A percentile compares a stretch with the other conserved stretches of the same genome.
phyloP scores from a whole-genome alignment of 2,113 vertebrate species.

The Atrichornis clamosus region DNA sequence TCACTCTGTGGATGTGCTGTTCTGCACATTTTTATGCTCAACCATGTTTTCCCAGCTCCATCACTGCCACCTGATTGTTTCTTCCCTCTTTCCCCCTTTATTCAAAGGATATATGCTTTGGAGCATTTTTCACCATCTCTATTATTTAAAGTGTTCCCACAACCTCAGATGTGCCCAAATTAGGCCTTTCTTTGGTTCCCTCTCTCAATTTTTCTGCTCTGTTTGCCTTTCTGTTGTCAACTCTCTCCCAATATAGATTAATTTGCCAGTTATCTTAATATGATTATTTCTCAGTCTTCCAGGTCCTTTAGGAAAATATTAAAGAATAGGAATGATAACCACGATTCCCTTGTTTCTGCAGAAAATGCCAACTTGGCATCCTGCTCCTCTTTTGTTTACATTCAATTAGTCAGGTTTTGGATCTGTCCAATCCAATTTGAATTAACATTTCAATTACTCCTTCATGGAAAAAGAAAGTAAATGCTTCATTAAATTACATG shows the following conservation, averaged over 20 bases:
- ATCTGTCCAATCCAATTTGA: background rate
- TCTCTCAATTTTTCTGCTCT: background rate
- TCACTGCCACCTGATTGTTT: background rate
- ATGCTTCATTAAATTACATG: background rate
- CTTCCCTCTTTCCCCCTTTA: background rate
- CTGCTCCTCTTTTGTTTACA: background rate
- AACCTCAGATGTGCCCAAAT: background rate
- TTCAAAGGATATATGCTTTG: background rate
- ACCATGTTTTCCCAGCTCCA: background rate
- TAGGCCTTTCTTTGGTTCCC: too few relatives aligned
- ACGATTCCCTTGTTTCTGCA: background rate
- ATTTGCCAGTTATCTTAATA: background rate
- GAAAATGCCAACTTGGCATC: background rate
- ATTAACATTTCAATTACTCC: conserved; percentile 29
- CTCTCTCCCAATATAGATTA: background rate
- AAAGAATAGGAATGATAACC: background rate
- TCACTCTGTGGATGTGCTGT: background rate
- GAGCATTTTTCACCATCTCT: background rate
- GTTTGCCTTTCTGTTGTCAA: background rate
- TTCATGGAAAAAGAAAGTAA: background rate
- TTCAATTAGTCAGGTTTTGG: background rate
- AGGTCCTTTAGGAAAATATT: background rate
- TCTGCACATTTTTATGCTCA: background rate
- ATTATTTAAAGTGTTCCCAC: background rate
- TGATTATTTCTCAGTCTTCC: background rate